Evolutionary conservation across 2,797 vertebrate genomes (phyloP).

Genomic region (Pteropus rufus): DNA sequence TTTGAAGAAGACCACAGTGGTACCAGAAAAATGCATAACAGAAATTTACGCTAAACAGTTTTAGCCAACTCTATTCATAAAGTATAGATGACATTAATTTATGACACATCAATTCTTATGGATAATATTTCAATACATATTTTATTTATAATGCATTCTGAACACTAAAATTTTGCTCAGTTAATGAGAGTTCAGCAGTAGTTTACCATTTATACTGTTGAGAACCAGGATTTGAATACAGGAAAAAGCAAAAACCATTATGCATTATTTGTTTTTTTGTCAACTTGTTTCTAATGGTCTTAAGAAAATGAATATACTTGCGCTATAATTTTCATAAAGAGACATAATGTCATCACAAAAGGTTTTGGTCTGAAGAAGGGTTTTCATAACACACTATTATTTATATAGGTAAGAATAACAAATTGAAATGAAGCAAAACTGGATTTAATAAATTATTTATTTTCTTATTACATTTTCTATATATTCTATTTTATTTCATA

Average conservation of each 20-base stretch:
- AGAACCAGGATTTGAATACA: background rate
- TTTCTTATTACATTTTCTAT: background rate
- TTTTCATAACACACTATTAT: slow-evolving; percentile 14
- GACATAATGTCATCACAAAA: background rate
- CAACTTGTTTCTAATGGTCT: slow-evolving; percentile 24
- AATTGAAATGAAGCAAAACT: background rate
- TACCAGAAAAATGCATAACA: background rate
- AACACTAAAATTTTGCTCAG: slow-evolving; percentile 13
- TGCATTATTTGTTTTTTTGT: background rate
- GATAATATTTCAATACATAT: background rate
- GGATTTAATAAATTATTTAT: background rate
- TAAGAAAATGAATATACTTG: background rate
- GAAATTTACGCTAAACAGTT: background rate
- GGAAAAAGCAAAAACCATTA: background rate
- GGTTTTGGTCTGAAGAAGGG: background rate
- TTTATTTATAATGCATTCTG: slow-evolving; percentile 34
- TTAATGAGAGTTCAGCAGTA: background rate
- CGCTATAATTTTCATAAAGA: slow-evolving; percentile 3
- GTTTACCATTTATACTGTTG: slow-evolving; percentile 3
- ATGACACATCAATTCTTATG: background rate
- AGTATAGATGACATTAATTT: background rate
- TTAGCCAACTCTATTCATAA: background rate
- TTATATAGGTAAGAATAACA: background rate
- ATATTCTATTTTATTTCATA: background rate
- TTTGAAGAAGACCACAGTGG: background rate